phyloP scores from a whole-genome alignment of 2,888 invertebrate species.

The Zeuzera pyrina region DNA sequence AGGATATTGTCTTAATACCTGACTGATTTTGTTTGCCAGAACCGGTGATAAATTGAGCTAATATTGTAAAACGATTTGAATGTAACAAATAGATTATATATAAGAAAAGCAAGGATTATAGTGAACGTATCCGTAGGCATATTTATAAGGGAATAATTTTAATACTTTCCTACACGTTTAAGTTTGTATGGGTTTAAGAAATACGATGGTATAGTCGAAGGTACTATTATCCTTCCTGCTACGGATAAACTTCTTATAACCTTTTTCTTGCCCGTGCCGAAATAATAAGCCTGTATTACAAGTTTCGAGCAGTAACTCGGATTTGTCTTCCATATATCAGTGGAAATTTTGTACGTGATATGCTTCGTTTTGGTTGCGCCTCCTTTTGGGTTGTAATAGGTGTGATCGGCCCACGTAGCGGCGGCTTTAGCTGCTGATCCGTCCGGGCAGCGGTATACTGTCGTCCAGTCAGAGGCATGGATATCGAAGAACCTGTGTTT shows the following conservation, averaged over 20 bases:
- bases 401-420: slow-evolving; percentile 36
- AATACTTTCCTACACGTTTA: slow-evolving; percentile 34
- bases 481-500: slow-evolving; percentile 37
- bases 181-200: slow-evolving; percentile 34
- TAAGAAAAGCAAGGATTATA: too few relatives aligned
- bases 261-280: slow-evolving; percentile 29
- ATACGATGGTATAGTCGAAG: slow-evolving; percentile 32
- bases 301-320: slow-evolving; percentile 47
- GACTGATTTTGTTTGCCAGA: too few relatives aligned
- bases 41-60: too few relatives aligned
- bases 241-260: slow-evolving; percentile 26
- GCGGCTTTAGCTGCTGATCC: slow-evolving; percentile 24
- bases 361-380: slow-evolving; percentile 32
- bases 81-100: too few relatives aligned
- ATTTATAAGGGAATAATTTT: slow-evolving; percentile 6
- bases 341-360: slow-evolving; percentile 30
- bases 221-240: slow-evolving; percentile 25
- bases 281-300: slow-evolving; percentile 40
- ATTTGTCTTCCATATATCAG: slow-evolving; percentile 26
- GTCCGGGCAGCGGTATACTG: slow-evolving; percentile 35
- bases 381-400: slow-evolving; percentile 31
- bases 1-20: too few relatives aligned
- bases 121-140: background rate
- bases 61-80: too few relatives aligned
- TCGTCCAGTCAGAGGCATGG: slow-evolving; percentile 37